A percentile compares a stretch with the other conserved stretches of the same genome.
Conservation (phyloP, 1,140 invertebrate species). For the Microplitis demolitor region DNA sequence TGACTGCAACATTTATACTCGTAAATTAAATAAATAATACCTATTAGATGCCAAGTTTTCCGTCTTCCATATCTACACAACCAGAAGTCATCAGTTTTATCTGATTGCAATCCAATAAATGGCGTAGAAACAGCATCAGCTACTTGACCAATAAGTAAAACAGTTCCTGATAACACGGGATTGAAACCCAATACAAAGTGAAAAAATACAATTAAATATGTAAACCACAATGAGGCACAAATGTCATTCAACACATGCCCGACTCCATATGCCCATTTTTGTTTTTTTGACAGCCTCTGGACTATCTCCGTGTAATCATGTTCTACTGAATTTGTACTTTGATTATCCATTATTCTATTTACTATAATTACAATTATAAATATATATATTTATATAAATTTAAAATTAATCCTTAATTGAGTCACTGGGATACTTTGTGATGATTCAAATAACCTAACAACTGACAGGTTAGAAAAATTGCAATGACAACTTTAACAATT, state of each 20-base stretch:
- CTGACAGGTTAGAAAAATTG: too few species aligned
- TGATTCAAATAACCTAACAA: too few species aligned
- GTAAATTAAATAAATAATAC: slow-evolving; percentile 58
- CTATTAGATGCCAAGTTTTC: slow-evolving; percentile 92
- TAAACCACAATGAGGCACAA: slow-evolving; percentile 97
- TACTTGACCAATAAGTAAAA: slow-evolving; percentile 86
- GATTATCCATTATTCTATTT: slow-evolving; percentile 30
- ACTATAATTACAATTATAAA: not conserved
- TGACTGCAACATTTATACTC: not conserved
- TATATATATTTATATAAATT: not conserved
- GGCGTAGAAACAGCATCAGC: slow-evolving; percentile 89
- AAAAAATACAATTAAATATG: slow-evolving; percentile 92
- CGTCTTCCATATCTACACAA: slow-evolving; percentile 79
- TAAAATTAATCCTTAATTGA: not conserved
- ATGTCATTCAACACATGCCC: slow-evolving; percentile 91
- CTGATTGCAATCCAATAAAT: slow-evolving; percentile 86
- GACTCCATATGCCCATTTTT: slow-evolving; percentile 52
- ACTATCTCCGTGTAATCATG: slow-evolving; percentile 47
- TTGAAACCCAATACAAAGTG: slow-evolving; percentile 82
- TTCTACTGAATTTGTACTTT: slow-evolving; percentile 27
- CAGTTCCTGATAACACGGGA: slow-evolving; percentile 74
- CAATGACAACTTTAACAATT: too few species aligned
- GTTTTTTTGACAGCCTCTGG: slow-evolving; percentile 32
- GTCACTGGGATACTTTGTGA: too few species aligned
- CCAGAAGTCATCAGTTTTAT: slow-evolving; percentile 71